Percentiles rank a stretch among this genome's conserved stretches.
phyloP scores from a whole-genome alignment of 2,888 invertebrate species.

The Anthoptus insignis region DNA sequence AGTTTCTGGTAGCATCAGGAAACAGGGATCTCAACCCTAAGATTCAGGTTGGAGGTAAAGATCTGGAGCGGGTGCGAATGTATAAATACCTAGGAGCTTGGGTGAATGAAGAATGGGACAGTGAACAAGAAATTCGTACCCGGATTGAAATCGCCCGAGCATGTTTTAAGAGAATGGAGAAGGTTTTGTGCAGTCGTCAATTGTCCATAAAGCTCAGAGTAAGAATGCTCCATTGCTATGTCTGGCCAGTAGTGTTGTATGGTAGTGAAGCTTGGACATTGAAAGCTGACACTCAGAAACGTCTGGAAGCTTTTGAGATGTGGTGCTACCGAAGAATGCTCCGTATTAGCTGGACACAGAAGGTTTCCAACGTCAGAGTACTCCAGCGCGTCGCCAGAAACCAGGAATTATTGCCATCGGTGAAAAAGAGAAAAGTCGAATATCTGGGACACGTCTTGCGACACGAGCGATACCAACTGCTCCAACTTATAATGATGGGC shows the following conservation, averaged over 20 bases:
- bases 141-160: neutral
- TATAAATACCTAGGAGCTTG: too few species aligned
- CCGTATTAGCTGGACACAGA: constrained; percentile 2
- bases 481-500: constrained; percentile 2
- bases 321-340: constrained; percentile 15
- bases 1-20: too few species aligned
- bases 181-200: neutral
- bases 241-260: neutral
- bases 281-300: constrained; percentile 7
- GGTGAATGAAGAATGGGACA: too few species aligned
- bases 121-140: too few species aligned
- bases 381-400: neutral
- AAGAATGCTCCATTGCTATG: constrained; percentile 6
- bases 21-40: too few species aligned
- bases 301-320: constrained; percentile 14
- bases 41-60: too few species aligned
- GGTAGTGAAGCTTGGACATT: constrained; percentile 13
- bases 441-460: neutral
- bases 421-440: neutral
- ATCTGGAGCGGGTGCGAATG: too few species aligned
- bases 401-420: neutral
- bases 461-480: neutral
- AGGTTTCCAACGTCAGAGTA: neutral
- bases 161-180: neutral
- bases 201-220: neutral